Percentiles rank a stretch among this genome's conserved stretches.
Conservation (phyloP, 2,113 vertebrate genomes). For the Coturnix japonica region DNA sequence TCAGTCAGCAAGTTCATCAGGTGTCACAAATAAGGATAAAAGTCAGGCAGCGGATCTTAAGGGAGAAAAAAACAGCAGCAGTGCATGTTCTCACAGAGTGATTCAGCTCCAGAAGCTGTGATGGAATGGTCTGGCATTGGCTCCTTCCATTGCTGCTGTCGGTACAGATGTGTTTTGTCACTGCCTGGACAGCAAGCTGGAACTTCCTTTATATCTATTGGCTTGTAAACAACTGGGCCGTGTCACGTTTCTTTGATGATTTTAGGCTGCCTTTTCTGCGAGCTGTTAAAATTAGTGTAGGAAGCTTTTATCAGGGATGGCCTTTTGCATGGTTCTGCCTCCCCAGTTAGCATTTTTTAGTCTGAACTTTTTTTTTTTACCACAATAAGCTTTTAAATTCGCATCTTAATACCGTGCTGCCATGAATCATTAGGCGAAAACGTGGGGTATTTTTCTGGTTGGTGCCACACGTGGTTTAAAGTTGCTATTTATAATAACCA, state of each 20-base stretch:
- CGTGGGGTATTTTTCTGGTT: neutral
- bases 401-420: neutral
- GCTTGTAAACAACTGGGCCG: neutral
- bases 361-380: neutral
- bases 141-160: neutral
- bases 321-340: neutral
- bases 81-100: accelerated
- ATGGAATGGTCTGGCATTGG: neutral
- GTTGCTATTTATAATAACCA: slow-evolving; percentile 31
- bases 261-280: neutral
- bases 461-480: slow-evolving; percentile 22
- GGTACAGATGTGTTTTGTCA: neutral
- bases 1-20: neutral
- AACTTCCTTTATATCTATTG: neutral
- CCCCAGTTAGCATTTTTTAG: neutral
- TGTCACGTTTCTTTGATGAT: neutral
- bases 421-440: neutral
- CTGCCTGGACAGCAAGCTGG: neutral
- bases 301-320: neutral
- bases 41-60: neutral
- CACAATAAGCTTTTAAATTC: neutral
- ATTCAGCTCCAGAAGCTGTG: neutral
- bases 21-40: neutral
- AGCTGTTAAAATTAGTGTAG: neutral
- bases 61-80: neutral